Conservation (phyloP, 2,888 invertebrate species). For the Sialis fuliginosa region DNA sequence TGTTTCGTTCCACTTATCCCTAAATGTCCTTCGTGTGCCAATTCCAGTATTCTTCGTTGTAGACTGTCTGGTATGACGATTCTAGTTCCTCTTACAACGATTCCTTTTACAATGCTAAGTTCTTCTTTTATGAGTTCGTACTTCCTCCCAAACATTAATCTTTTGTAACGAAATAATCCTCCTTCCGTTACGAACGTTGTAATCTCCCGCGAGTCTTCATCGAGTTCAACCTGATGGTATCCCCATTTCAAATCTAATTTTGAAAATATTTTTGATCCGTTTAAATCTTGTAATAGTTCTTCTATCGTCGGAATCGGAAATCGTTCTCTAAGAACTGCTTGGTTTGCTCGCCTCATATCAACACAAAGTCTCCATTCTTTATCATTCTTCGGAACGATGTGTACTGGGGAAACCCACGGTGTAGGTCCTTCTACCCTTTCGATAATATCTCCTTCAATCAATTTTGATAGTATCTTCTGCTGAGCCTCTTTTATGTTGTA, state of each 20-base stretch:
- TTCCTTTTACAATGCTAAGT: too few species aligned
- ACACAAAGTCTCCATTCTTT: constrained; percentile 12
- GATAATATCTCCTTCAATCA: constrained; percentile 8
- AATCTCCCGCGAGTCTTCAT: constrained; percentile 13
- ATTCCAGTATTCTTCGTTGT: too few species aligned
- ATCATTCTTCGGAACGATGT: constrained; percentile 11
- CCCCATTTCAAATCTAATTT: constrained; percentile 16
- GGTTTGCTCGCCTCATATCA: constrained; percentile 12
- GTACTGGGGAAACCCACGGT: constrained; percentile 11
- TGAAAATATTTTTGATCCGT: not conserved
- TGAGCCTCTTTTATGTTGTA: constrained; percentile 6
- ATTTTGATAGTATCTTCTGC: constrained; percentile 5
- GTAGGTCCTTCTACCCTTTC: constrained; percentile 10
- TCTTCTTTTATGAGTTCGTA: too few species aligned
- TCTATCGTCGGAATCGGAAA: not conserved
- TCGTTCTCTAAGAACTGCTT: constrained; percentile 9
- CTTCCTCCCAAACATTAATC: too few species aligned
- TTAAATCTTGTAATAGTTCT: too few species aligned
- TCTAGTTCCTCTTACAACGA: too few species aligned
- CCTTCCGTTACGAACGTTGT: constrained; percentile 17
- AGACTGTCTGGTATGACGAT: too few species aligned
- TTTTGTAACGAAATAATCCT: constrained; percentile 19
- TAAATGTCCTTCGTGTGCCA: too few species aligned
- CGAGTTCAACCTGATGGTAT: constrained; percentile 17
- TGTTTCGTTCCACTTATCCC: too few species aligned